These are phyloP conservation scores for Drosophila paramelanica DNA, from an alignment of 2,888 invertebrate species.

Conservation along the genomic window DNA sequence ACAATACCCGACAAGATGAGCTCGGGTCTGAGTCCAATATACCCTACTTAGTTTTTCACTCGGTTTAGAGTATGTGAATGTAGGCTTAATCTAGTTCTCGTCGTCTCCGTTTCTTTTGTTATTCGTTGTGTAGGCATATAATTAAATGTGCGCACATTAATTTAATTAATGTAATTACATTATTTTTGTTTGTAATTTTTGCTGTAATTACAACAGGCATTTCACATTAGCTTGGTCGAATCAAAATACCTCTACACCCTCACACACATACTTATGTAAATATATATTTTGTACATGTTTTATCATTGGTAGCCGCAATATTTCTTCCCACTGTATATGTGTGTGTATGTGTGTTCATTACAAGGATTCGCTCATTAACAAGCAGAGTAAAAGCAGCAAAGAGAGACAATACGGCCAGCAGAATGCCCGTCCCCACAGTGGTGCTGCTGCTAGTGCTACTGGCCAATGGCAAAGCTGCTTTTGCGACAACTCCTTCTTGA, in stretches of 20 bases:
- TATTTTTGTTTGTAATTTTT: constrained; percentile 12
- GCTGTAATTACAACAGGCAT: constrained; percentile 15
- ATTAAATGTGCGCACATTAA: constrained; percentile 2
- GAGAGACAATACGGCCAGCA: constrained; percentile 4
- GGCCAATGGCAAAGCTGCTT: constrained; percentile 38
- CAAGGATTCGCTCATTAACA: constrained; percentile 19
- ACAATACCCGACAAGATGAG: too few species aligned
- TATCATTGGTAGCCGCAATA: too few species aligned
- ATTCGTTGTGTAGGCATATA: constrained; percentile 8
- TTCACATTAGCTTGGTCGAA: constrained; percentile 2
- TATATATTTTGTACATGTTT: too few species aligned
- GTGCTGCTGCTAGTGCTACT: background rate
- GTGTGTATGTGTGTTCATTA: background rate
- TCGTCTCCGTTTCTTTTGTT: background rate
- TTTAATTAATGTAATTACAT: constrained; percentile 4
- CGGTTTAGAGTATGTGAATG: too few species aligned
- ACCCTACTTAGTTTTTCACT: too few species aligned
- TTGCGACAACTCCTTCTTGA: constrained; percentile 28
- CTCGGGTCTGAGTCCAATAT: too few species aligned
- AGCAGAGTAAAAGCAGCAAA: constrained; percentile 4
- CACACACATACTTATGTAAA: too few species aligned
- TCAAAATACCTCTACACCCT: too few species aligned
- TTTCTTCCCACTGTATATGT: too few species aligned
- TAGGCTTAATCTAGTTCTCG: background rate
- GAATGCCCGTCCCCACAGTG: background rate